Base-by-base conservation (phyloP, 2,888 invertebrate species). In the Amiota mariae region DNA sequence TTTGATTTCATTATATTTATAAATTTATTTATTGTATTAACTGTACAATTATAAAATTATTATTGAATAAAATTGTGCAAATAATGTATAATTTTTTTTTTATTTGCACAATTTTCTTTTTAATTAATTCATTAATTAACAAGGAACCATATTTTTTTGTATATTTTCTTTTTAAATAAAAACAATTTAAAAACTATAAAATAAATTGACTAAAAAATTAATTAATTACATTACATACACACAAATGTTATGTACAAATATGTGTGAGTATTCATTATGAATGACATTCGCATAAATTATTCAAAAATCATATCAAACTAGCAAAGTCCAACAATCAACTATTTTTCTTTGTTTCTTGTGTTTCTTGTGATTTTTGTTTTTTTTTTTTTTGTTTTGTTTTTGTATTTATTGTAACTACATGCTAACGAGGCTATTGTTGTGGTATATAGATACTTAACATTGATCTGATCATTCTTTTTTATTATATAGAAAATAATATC, bases 341-440 rank as follows among this genome's bases (percentile, higher is more conserved):
- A 63, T 6, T 6, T 6, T 6, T 36, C 36, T 36, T 6, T 36
- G 24, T n/a, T 3, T 24, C 3, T 24, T 24, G 2, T 24, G 36
- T 36, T 36, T 36, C 6, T 36, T 36, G 6, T n/a, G n/a, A n/a
- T 24, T 1, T 2, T 24, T 2, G 3, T 24, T 2, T 24, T 24
- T 24, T 24, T 24, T 24, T 24, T 24, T n/a, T 36, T 36, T 6
- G 3, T 36, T 36, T 2, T 36, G 3, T 36, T 2, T 36, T 36
- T 36, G 36, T 36, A 24, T 24, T 24, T 36, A 72, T 71, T 73
- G 81, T 73, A 75, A 79, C 85, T 85, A 77, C 75, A 77, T 85
- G 80, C 86, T 85, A 82, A 79, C 85, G 83, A 85, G 85, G 83
- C 83, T 84, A 82, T 85, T 82, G 85, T 82, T 84, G 63, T 63